Base-by-base conservation (phyloP, 2,797 vertebrate species). In the Enteromius treurensis region DNA sequence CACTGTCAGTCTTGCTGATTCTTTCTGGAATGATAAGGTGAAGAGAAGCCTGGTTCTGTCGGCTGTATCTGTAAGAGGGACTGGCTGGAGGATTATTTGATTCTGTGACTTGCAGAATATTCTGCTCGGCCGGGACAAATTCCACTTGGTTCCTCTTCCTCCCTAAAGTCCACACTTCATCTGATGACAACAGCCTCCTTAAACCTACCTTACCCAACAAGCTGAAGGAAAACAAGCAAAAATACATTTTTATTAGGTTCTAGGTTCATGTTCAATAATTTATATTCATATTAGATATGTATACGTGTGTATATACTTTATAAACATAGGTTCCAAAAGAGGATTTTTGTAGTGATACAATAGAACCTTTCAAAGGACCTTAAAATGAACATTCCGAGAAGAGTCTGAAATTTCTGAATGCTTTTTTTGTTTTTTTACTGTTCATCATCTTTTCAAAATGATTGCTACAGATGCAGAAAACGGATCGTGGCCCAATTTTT, bases 131-230 rank as follows among this genome's bases (percentile, higher is more conserved):
- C 68, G 77, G 23, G 42, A 84, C 65, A n/a, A 69, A 79, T 77
- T 88, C 83, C 55, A 76, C 78, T 49, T 82, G 82, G 68, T 79
- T 88, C 77, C 71, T 86, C 78, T 86, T 89, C 34, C 40, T 88
- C 62, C 85, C 83, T 70, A 85, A 85, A 69, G 49, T 85, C 86
- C 88, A 86, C 58, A 87, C 85, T 70, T 87, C 85, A 32, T 89
- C 86, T 73, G 86, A 81, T 19, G 84, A 79, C 40, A 89, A 76
- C 23, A 87, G 49, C 60, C 78, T 85, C 81, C 85, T 85, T 58
- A 87, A 80, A 71, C 85, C 80, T 68, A 85, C 75, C 77, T 87
- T 89, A 53, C 83, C 85, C 53, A 89, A 77, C 69, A 87, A 87
- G 26, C 86, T 89, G 79, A 34, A 47, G 60, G 79, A 79, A 58